A percentile compares a stretch with the other conserved stretches of the same genome.
These are phyloP conservation scores for Melanophora roralis DNA, from an alignment of 2,888 invertebrate species.

Conservation along the genomic window DNA sequence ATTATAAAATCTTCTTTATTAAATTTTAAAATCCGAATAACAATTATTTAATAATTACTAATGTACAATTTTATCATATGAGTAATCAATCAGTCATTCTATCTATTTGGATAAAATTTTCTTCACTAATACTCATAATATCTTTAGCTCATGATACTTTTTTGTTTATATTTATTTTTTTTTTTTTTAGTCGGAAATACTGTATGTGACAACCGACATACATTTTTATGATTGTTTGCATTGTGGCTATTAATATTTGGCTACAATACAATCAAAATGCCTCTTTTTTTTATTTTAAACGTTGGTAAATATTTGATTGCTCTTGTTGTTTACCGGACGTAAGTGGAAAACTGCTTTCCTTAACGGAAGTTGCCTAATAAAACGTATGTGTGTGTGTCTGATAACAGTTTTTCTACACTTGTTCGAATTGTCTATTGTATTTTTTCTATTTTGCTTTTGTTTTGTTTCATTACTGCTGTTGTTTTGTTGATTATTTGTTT, in stretches of 20 bases:
- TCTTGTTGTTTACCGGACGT: constrained; percentile 42
- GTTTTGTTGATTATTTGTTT: background rate
- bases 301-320: constrained; percentile 12
- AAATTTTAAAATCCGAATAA: no score
- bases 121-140: background rate
- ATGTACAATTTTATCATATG: no score
- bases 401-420: background rate
- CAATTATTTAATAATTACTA: no score
- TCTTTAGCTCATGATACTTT: background rate
- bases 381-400: background rate
- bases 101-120: background rate
- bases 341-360: constrained; percentile 56
- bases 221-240: constrained; percentile 13
- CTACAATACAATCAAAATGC: background rate
- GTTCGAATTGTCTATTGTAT: constrained; percentile 1
- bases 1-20: no score
- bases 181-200: constrained; percentile 31
- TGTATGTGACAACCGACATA: constrained; percentile 16
- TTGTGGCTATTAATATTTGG: background rate
- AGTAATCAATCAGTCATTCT: background rate
- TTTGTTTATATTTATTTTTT: background rate
- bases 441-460: background rate
- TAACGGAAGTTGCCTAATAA: constrained; percentile 42
- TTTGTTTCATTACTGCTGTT: constrained; percentile 3
- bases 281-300: background rate